Evolutionary conservation across 2,113 vertebrate genomes (phyloP).

Genomic region (Saimiri boliviensis): DNA sequence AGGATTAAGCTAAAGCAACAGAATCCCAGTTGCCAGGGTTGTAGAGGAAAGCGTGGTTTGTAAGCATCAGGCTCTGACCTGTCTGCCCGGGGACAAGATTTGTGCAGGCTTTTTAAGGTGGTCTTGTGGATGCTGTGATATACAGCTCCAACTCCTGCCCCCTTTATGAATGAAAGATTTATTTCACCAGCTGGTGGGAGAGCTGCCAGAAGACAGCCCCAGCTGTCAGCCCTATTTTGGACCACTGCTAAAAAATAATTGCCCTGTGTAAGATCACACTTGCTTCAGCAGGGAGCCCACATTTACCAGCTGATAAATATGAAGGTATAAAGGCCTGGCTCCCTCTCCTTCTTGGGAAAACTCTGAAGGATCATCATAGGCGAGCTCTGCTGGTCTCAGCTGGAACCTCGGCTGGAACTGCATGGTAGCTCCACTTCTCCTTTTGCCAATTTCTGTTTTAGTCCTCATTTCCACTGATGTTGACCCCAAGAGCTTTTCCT

Average conservation of each 20-base stretch:
- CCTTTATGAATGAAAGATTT: background rate
- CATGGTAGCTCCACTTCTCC: background rate
- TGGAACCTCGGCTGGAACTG: background rate
- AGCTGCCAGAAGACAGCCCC: background rate
- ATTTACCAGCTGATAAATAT: background rate
- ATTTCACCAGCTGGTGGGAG: background rate
- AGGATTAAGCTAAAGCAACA: background rate
- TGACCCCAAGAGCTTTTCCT: background rate
- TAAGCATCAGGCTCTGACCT: background rate
- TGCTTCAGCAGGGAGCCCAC: background rate
- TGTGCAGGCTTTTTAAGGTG: conserved; percentile 11
- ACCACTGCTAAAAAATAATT: background rate
- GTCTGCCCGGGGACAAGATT: background rate
- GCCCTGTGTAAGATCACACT: background rate
- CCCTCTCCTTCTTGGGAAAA: background rate
- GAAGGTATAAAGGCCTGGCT: background rate
- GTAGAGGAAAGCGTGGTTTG: background rate
- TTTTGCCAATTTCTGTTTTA: background rate
- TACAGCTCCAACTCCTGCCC: background rate
- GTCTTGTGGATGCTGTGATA: background rate
- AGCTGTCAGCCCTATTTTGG: background rate
- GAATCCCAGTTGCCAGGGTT: background rate
- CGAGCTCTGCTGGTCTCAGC: background rate
- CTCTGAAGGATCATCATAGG: background rate
- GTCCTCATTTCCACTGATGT: background rate